Evolutionary conservation across 2,797 vertebrate species (phyloP), one percentile per base, ranked within the genome.

Genomic region (Phrynocephalus vlangalii): DNA sequence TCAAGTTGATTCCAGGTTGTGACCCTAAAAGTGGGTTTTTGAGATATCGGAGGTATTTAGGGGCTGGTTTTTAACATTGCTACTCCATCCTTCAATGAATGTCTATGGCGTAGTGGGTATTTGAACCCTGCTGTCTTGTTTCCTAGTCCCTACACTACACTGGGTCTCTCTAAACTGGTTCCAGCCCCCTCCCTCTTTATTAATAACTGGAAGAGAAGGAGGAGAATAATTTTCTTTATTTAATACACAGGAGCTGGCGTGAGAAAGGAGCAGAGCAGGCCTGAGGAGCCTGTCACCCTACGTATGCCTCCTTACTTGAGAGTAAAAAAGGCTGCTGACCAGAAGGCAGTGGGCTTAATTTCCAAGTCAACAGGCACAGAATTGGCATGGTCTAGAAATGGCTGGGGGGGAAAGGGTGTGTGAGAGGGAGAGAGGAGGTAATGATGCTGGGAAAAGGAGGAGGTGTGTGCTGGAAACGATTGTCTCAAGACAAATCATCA

Each of bases 401-500:
- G 50, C 76, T 72, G 24, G 22, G 22, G 22, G 26, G 68, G 28
- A 48, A 71, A 75, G 60, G 73, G 60, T n/a, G 63, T 52, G 63
- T 2, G 26, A 68, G 33, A 44, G 9, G 9, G 63, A 33, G 5
- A 63, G 76, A 50, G 67, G 48, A 67, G 56, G 33, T 73, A 33
- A 84, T 79, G 82, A 63, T 68, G 66, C 67, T 72, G 77, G 75
- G 75, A 63, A 84, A 88, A 80, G 66, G 16, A 18, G 73, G 60
- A 18, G 60, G 38, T 11, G 10, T 48, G 70, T 81, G 70, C 22
- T 88, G 70, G 56, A 68, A 85, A 82, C 44, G 30, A 81, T 44
- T 56, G 78, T 83, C 81, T 87, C 81, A 76, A 85, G 83, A 85
- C 71, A 84, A 60, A 68, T 77, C 79, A 44, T 44, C 87, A 82